Conservation (phyloP, 2,888 invertebrate genomes). For the Anoplius nigerrimus region DNA sequence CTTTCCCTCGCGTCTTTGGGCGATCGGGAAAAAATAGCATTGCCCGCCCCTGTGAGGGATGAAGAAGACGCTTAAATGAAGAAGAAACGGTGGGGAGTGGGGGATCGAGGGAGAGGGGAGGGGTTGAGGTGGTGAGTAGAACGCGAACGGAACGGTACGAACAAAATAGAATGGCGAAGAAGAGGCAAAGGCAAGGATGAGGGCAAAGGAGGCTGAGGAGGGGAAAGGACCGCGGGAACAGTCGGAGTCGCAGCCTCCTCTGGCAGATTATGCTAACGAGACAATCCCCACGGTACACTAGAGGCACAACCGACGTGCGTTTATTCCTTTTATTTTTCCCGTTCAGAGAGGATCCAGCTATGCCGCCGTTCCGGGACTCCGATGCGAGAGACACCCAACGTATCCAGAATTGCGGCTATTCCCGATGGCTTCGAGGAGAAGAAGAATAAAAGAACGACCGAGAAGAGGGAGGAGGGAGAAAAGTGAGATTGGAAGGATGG, state of each 20-base stretch:
- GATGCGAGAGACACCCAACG: slow-evolving; percentile 8
- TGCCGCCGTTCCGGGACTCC: slow-evolving; percentile 6
- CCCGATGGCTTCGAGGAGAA: background rate
- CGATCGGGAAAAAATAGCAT: slow-evolving; percentile 33
- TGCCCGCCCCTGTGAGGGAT: background rate
- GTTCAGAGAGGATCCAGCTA: slow-evolving; percentile 30
- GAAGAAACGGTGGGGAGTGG: background rate
- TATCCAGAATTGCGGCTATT: background rate
- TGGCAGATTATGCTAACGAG: slow-evolving; percentile 70
- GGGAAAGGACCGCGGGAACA: slow-evolving; percentile 32
- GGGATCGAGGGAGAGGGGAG: background rate
- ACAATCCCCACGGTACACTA: slow-evolving; percentile 55
- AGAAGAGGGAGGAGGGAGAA: background rate
- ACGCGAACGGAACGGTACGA: no score
- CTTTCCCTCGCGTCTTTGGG: slow-evolving; percentile 8
- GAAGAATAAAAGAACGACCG: background rate
- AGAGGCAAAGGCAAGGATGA: background rate
- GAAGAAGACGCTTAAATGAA: background rate
- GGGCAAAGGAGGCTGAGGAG: slow-evolving; percentile 30
- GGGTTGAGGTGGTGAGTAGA: no score
- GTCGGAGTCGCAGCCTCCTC: slow-evolving; percentile 57
- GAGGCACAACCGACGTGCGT: slow-evolving; percentile 43
- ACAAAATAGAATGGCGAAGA: background rate
- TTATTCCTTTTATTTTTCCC: slow-evolving; percentile 42
- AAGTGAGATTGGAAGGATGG: background rate